Evolutionary conservation across 2,113 vertebrate genomes (phyloP).

Genomic region (Parotia lawesii): DNA sequence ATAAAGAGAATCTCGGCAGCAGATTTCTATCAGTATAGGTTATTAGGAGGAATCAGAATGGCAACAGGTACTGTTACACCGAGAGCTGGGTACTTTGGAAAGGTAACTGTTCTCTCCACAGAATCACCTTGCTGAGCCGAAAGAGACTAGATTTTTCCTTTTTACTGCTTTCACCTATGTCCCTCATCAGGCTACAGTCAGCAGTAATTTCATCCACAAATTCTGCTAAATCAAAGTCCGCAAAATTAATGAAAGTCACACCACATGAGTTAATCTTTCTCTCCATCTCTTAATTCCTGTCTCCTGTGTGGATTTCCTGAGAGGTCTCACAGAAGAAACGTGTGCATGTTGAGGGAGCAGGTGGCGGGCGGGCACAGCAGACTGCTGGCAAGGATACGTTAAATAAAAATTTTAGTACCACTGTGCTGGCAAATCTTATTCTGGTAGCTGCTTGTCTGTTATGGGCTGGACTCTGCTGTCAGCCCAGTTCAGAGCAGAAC

Average conservation of each 20-base stretch:
- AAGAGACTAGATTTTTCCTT: not conserved
- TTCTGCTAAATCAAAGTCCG: not conserved
- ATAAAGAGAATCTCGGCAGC: not conserved
- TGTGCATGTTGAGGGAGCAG: rapidly evolving
- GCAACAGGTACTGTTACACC: not conserved
- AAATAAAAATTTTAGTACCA: not conserved
- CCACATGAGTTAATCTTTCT: not conserved
- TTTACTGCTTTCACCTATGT: not conserved
- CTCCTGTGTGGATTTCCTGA: not conserved
- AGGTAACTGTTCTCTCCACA: not conserved
- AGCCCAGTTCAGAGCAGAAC: not conserved
- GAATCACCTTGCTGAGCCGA: not conserved
- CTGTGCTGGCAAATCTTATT: not conserved
- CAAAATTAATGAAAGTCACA: not conserved
- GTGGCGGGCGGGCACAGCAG: rapidly evolving
- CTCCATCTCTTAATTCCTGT: not conserved
- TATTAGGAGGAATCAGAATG: not conserved
- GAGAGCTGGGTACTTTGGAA: not conserved
- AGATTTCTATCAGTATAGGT: not conserved
- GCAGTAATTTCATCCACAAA: not conserved
- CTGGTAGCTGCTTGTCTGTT: not conserved
- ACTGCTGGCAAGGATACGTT: rapidly evolving
- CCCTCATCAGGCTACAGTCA: not conserved
- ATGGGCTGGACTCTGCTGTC: not conserved
- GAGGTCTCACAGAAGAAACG: rapidly evolving